These are phyloP conservation scores for Remorina albescens DNA, from an alignment of 2,797 vertebrate species.

Conservation along the genomic window DNA sequence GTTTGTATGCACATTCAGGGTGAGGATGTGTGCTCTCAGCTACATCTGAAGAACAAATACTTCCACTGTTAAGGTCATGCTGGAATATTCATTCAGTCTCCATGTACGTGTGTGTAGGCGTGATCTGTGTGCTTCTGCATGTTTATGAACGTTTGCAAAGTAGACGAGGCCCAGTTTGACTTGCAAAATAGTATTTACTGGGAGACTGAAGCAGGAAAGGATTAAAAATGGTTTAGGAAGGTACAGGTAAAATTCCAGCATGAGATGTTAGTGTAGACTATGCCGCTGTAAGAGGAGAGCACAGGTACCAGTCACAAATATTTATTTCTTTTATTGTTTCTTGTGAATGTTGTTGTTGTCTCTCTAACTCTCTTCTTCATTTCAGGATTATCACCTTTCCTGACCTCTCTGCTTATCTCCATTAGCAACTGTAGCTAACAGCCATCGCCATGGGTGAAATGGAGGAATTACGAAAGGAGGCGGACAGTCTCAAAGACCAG, in stretches of 20 bases:
- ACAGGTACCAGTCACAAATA: background rate
- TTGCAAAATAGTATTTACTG: slow-evolving; percentile 83
- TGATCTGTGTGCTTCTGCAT: slow-evolving; percentile 58
- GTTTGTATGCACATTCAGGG: slow-evolving; percentile 79
- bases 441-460: slow-evolving; percentile 93
- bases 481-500: slow-evolving; percentile 95
- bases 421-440: slow-evolving; percentile 69
- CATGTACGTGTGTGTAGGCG: slow-evolving; percentile 28
- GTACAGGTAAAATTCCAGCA: slow-evolving; percentile 36
- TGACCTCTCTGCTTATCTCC: slow-evolving; percentile 67
- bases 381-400: slow-evolving; percentile 65
- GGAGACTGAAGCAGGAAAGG: slow-evolving; percentile 42
- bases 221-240: slow-evolving; percentile 34
- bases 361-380: slow-evolving; percentile 12
- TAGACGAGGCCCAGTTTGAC: slow-evolving; percentile 83
- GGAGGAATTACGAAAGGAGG: slow-evolving; percentile 95
- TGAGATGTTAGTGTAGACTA: background rate
- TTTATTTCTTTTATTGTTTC: background rate
- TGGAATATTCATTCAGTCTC: slow-evolving; percentile 57
- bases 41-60: slow-evolving; percentile 64
- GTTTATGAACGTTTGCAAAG: slow-evolving; percentile 84
- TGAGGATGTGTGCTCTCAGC: slow-evolving; percentile 63
- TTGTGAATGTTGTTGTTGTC: slow-evolving; percentile 9
- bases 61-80: slow-evolving; percentile 43
- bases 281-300: slow-evolving; percentile 3